These are phyloP conservation scores for Dascillus cervinus DNA, from an alignment of 2,888 invertebrate genomes.

Conservation along the genomic window DNA sequence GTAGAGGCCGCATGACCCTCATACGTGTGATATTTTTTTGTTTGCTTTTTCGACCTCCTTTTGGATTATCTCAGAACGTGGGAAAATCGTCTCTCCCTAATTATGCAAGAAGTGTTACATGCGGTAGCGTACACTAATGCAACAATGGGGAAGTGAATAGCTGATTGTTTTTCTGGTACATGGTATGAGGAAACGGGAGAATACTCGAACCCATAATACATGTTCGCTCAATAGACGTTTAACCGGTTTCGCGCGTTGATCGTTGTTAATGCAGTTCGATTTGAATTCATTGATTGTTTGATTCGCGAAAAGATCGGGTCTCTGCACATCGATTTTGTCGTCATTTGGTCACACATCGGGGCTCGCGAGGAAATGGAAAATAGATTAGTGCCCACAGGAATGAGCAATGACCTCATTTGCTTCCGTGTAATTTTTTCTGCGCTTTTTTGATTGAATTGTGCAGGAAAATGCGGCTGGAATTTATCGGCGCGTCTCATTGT, in stretches of 20 bases:
- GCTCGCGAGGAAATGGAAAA: constrained; percentile 5
- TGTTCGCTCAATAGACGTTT: constrained; percentile 18
- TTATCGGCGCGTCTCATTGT: neutral
- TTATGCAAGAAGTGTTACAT: too few species aligned
- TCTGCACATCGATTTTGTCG: too few species aligned
- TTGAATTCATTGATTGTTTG: constrained; percentile 11
- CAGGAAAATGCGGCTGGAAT: neutral
- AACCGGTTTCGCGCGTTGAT: constrained; percentile 19
- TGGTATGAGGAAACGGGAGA: constrained; percentile 8
- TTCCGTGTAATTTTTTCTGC: constrained; percentile 1
- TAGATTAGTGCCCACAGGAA: constrained; percentile 4
- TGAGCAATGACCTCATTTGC: constrained; percentile 3
- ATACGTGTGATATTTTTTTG: too few species aligned
- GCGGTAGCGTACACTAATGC: neutral
- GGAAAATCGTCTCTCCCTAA: too few species aligned
- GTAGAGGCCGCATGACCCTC: too few species aligned
- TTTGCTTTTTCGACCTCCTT: too few species aligned
- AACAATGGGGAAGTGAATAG: constrained; percentile 14
- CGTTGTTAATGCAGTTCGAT: constrained; percentile 9
- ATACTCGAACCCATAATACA: constrained; percentile 5
- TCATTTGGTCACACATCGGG: constrained; percentile 5
- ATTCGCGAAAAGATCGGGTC: too few species aligned
- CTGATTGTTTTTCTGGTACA: constrained; percentile 7
- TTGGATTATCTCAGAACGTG: too few species aligned
- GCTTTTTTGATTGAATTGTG: neutral